Evolutionary conservation across 2,888 invertebrate genomes (phyloP), one percentile per base, ranked within the genome.

Genomic region (Hoplodrina blanda): DNA sequence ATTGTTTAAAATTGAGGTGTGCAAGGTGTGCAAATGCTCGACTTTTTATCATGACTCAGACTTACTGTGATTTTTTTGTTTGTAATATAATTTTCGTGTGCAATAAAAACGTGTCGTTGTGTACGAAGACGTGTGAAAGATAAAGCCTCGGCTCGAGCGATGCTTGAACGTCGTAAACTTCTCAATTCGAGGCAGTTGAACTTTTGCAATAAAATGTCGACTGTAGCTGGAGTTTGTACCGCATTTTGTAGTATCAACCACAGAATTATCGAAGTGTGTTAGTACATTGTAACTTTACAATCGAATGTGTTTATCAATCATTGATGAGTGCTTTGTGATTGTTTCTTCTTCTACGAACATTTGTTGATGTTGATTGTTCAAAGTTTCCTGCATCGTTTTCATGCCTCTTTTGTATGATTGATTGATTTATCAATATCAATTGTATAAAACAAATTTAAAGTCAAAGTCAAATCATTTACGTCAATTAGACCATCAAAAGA

Each of bases 181-280:
- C 85, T 66, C 78, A 69, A 76, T 83, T 71, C 73, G 46, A 59
- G 69, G 64, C 66, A 70, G 54, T 80, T 83, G 64, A 82, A 85
- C 81, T 83, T 83, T 85, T 50, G 73, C 73, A 80, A 80, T 83
- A 84, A 84, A 80, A 82, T 72, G 69, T 66, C 62, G 73, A 64
- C 73, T 73, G 62, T 75, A 55, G 60, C 46, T 19, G 63, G 52
- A 73, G 52, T 73, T 50, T 50, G 50, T 76, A 53, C 50, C 19
- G 59, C 13, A 76, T 60, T 60, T 57, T 75, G 50, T 79, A 66
- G 67, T 55, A 79, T 79, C 30, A 59, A 60, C 57, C 20, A n/a
- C 41, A 17, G 30, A 57, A 50, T 68, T 76, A 76, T 62, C 15
- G 37, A 19, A 71, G 25, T 19, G 11, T 71, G 44, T 77, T 55